Percentiles rank a stretch among this genome's conserved stretches.
Conservation (phyloP, 2,113 vertebrate genomes). For the Climacteris rufus region DNA sequence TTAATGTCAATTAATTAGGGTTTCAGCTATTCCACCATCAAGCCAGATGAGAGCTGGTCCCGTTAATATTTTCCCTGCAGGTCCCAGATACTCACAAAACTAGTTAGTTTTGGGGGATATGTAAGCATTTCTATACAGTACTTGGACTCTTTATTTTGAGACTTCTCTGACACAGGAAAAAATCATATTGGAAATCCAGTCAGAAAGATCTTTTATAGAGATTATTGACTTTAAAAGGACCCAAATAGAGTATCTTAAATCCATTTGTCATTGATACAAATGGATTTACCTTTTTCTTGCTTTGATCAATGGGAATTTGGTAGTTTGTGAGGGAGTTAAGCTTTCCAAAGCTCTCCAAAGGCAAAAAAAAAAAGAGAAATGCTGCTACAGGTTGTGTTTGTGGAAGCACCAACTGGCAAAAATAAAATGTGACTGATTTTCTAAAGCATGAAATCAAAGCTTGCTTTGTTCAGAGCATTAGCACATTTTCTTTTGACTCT, state of each 20-base stretch:
- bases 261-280: constrained; percentile 12
- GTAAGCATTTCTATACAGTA: neutral
- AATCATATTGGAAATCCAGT: neutral
- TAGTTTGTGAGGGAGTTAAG: neutral
- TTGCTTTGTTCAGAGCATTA: constrained; percentile 36
- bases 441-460: constrained; percentile 52
- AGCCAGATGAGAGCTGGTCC: neutral
- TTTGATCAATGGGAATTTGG: constrained; percentile 51
- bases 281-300: constrained; percentile 14
- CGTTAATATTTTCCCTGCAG: neutral
- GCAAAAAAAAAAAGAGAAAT: neutral
- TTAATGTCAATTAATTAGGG: neutral
- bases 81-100: neutral
- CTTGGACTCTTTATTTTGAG: neutral
- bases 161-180: neutral
- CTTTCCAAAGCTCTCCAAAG: neutral
- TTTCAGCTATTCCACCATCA: neutral
- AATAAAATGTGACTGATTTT: constrained; percentile 40
- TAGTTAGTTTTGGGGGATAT: neutral
- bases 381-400: neutral
- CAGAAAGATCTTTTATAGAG: neutral
- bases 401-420: neutral
- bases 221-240: constrained; percentile 17
- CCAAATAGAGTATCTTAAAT: neutral
- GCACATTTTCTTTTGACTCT: constrained; percentile 9